These are phyloP conservation scores for Lysandra bellargus DNA, from an alignment of 2,888 invertebrate genomes.

Conservation along the genomic window DNA sequence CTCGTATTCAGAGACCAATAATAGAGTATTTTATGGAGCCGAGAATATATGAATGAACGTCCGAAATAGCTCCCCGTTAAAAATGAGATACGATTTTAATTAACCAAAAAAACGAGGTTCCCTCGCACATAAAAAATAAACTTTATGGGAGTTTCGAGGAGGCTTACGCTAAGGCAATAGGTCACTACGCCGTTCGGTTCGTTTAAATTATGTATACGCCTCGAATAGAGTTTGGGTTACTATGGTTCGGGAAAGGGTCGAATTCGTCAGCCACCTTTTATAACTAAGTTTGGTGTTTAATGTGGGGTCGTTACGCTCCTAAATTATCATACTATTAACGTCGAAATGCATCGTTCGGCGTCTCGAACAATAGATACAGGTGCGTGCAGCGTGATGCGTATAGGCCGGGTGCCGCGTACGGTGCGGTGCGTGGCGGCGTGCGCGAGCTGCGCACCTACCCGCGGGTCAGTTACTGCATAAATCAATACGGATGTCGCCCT, in stretches of 20 bases:
- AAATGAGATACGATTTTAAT: slow-evolving; percentile 37
- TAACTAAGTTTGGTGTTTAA: slow-evolving; percentile 33
- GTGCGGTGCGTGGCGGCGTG: slow-evolving; percentile 59
- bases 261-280: slow-evolving; percentile 31
- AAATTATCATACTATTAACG: slow-evolving; percentile 37
- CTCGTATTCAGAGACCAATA: not conserved
- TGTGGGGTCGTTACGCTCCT: slow-evolving; percentile 38
- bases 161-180: slow-evolving; percentile 52
- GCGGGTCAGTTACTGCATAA: slow-evolving; percentile 75
- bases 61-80: slow-evolving; percentile 5
- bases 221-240: slow-evolving; percentile 31
- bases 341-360: slow-evolving; percentile 47
- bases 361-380: slow-evolving; percentile 45
- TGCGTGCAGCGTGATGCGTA: slow-evolving; percentile 59
- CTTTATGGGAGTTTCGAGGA: slow-evolving; percentile 52
- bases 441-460: slow-evolving; percentile 67
- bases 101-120: slow-evolving; percentile 49
- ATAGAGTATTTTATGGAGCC: not conserved
- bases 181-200: slow-evolving; percentile 51
- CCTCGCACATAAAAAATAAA: slow-evolving; percentile 58
- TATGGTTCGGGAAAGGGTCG: slow-evolving; percentile 23
- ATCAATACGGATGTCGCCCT: slow-evolving; percentile 72
- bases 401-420: slow-evolving; percentile 42
- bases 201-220: slow-evolving; percentile 43
- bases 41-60: not conserved